These are phyloP conservation scores for Eustalomyia histrio DNA, from an alignment of 2,888 invertebrate genomes.

Conservation along the genomic window DNA sequence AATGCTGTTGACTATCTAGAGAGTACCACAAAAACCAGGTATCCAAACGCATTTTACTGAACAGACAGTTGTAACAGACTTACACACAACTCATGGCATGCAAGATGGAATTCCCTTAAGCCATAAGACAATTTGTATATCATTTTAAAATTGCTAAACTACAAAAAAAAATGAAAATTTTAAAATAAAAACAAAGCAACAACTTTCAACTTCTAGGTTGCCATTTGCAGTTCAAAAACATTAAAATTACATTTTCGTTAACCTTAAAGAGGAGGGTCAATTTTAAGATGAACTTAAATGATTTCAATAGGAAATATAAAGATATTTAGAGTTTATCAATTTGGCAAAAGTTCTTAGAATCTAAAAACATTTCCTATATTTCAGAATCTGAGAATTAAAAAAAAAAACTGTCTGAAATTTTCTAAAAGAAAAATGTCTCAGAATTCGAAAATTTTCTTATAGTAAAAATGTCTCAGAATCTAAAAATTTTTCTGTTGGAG, in stretches of 20 bases:
- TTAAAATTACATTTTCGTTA: not conserved
- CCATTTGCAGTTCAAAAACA: not conserved
- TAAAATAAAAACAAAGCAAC: not conserved
- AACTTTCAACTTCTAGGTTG: not conserved
- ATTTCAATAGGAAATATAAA: not conserved
- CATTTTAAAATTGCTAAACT: conserved; percentile 64
- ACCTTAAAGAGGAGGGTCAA: not conserved
- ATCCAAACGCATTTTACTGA: conserved; percentile 64
- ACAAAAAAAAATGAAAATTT: not conserved
- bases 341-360: too few species aligned
- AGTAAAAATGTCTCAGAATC: not conserved
- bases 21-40: conserved; percentile 9
- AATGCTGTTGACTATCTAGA: conserved; percentile 33
- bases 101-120: conserved; percentile 65
- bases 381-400: too few species aligned
- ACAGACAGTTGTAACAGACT: conserved; percentile 25
- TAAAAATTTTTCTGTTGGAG: not conserved
- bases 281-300: too few species aligned
- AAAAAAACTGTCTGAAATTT: too few species aligned
- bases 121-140: conserved; percentile 70
- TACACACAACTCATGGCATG: not conserved
- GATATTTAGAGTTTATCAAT: not conserved
- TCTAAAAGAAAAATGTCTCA: not conserved
- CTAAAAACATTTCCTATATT: too few species aligned
- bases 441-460: not conserved